A percentile compares a stretch with the other conserved stretches of the same genome.
Evolutionary conservation across 2,797 vertebrate species (phyloP).

Genomic region (Tachyglossus aculeatus): DNA sequence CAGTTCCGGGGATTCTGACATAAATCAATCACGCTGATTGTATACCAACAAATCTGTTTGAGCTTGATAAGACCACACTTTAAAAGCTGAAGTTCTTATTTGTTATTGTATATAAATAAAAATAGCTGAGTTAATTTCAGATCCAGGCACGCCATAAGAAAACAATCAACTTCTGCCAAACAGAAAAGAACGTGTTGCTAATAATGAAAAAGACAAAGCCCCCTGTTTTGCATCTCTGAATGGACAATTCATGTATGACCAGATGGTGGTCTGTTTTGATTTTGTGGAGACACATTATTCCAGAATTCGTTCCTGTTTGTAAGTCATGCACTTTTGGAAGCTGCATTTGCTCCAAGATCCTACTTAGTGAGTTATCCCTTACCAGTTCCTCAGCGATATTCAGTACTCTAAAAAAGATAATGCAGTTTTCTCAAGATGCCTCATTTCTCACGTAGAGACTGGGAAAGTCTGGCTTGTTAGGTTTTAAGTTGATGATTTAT

Average conservation of each 20-base stretch:
- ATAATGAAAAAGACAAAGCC: slow-evolving; percentile 38
- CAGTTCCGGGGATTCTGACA: slow-evolving; percentile 60
- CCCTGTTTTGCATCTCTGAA: slow-evolving; percentile 38
- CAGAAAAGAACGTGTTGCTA: slow-evolving; percentile 55
- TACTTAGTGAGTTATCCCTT: too few relatives aligned
- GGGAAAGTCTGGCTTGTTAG: too few relatives aligned
- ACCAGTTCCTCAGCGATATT: too few relatives aligned
- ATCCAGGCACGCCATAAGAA: slow-evolving; percentile 53
- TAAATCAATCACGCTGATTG: slow-evolving; percentile 49
- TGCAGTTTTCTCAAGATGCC: too few relatives aligned
- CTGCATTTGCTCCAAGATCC: too few relatives aligned
- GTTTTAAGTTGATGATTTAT: too few relatives aligned
- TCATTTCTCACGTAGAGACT: too few relatives aligned
- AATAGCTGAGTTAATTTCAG: slow-evolving; percentile 61
- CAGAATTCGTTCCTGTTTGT: too few relatives aligned
- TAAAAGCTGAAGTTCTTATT: slow-evolving; percentile 59
- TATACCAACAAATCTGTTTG: slow-evolving; percentile 61
- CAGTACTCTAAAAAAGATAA: too few relatives aligned
- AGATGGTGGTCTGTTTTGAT: slow-evolving; percentile 26
- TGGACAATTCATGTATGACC: slow-evolving; percentile 14
- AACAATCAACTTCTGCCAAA: slow-evolving; percentile 47
- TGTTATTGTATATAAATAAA: slow-evolving; percentile 61
- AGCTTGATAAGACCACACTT: slow-evolving; percentile 63
- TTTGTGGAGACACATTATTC: too few relatives aligned
- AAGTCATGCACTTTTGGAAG: too few relatives aligned